Evolutionary conservation across 2,888 invertebrate genomes (phyloP), one percentile per base, ranked within the genome.

Genomic region (Acleris holmiana): DNA sequence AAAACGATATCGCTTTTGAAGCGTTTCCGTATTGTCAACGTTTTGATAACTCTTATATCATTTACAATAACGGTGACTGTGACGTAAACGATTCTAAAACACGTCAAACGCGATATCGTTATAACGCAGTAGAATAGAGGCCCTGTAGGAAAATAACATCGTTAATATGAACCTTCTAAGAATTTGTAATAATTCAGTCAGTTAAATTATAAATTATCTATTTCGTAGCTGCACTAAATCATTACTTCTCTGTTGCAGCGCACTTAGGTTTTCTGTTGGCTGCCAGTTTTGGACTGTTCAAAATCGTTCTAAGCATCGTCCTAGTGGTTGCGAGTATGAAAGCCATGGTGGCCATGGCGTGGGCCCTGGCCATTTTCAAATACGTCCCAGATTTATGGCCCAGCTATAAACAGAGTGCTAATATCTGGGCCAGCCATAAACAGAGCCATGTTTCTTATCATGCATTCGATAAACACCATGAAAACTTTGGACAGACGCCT

Each of bases 221-320:
- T n/a, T n/a, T n/a, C n/a, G n/a, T n/a, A n/a, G n/a, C n/a, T n/a
- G n/a, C n/a, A n/a, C n/a, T n/a, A n/a, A n/a, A n/a, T n/a, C n/a
- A n/a, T 1, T 41, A n/a, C n/a, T 41, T 41, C 74, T 88, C 83
- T 89, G 86, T 91, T 91, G 64, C 91, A 91, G 91, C 85, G 76
- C 81, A 91, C 71, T 79, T 91, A 65, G 84, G 82, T 67, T 84
- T 89, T 65, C 57, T 88, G 64, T 68, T 87, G 65, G 88, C 86
- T 57, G 85, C 83, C 41, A 89, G 88, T 82, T 78, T 86, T 66
- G 91, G 90, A 44, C 79, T 91, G 23, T 79, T 77, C 78, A 91
- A 91, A 79, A 80, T 91, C 60, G 70, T 84, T 61, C 67, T 89
- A 69, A 89, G 82, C 61, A 87, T 90, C 67, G 86, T 78, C 1